Evolutionary conservation across 2,797 vertebrate genomes (phyloP), one percentile per base, ranked within the genome.

Genomic region (Lepilemur ruficaudatus): DNA sequence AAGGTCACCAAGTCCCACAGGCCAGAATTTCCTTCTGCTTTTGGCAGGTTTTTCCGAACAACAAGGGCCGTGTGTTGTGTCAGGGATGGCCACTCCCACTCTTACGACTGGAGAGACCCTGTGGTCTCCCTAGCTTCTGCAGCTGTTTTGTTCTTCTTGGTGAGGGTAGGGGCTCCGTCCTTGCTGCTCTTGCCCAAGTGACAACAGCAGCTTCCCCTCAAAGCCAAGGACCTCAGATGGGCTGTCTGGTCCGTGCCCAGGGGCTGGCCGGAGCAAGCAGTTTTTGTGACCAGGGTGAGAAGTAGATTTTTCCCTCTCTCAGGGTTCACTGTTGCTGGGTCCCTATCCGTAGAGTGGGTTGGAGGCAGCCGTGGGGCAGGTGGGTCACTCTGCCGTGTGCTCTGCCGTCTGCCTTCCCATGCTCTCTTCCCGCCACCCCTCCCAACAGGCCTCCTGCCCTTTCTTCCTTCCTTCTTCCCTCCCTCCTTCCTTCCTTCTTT

Each of bases 71-170:
- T 90, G 95, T 93, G 83, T 89, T 96, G 88, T 94, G 75, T 32
- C 5, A 4, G 41, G 84, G 93, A 95, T 11, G 0, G 70, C 91
- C 95, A 87, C 78, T 89, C 89, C 52, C 78, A 92, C 97, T 96
- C 97, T 95, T 94, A 95, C 96, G 94, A 97, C 96, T 92, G 50
- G 92, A 97, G 97, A 97, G 97, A 76, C 91, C 97, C 97, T 97
- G 96, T 79, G 96, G 96, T 95, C 96, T 96, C 96, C 90, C 92
- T 95, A 96, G 91, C 85, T 97, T 90, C 93, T 84, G 95, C 88
- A 91, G 91, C 88, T 95, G 96, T 97, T 98, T 10, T 73, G 95
- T 96, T 95, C 93, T 97, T 94, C 93, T 95, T 63, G 0, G 0
- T 93, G 89, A 97, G 93, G 76, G 76, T 0, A 0, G 94, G 98